Evolutionary conservation across 2,797 vertebrate genomes (phyloP).

Genomic region (Eulemur mongoz): DNA sequence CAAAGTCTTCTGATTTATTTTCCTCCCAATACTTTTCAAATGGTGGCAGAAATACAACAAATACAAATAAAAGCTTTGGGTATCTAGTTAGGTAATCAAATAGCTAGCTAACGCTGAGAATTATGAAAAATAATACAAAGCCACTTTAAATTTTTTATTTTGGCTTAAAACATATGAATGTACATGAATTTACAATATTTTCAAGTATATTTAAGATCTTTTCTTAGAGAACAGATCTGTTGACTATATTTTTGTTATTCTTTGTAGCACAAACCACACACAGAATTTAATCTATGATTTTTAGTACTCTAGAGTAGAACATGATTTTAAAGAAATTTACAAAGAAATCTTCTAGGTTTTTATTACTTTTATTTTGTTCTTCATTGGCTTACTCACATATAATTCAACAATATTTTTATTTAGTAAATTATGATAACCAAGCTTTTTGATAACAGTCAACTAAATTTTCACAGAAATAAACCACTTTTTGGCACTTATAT

Average conservation of each 20-base stretch:
- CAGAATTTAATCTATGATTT: not conserved
- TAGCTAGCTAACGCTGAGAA: not conserved
- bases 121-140: not conserved
- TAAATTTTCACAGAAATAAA: slow-evolving; percentile 15
- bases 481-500: not conserved
- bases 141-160: not conserved
- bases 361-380: not conserved
- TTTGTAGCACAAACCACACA: not conserved
- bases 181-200: not conserved
- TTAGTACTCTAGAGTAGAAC: not conserved
- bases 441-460: not conserved
- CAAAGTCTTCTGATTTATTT: not conserved
- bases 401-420: not conserved
- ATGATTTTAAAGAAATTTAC: not conserved
- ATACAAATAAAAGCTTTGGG: not conserved
- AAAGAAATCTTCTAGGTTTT: not conserved
- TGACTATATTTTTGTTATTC: not conserved
- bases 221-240: not conserved
- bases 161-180: not conserved
- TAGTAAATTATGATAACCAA: not conserved
- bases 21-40: not conserved
- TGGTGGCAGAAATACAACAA: not conserved
- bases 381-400: not conserved
- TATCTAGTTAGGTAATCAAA: not conserved
- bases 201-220: not conserved